These are phyloP conservation scores for Terebella lapidaria DNA, from an alignment of 2,888 invertebrate species.

Conservation along the genomic window DNA sequence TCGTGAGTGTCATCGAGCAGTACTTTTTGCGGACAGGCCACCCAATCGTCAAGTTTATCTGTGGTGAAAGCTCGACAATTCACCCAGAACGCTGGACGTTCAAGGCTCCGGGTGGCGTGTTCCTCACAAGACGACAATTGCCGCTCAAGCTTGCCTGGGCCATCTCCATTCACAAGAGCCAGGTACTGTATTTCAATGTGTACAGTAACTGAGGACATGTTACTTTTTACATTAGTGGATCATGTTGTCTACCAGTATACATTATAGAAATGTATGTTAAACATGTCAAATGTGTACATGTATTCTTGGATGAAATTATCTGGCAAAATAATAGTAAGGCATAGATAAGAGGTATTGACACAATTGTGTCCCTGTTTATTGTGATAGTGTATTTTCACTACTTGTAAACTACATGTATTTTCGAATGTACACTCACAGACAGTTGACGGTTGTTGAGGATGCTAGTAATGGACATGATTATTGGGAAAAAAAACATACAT, in stretches of 20 bases:
- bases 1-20: too few species aligned
- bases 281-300: too few species aligned
- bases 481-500: too few species aligned
- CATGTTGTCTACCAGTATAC: background rate
- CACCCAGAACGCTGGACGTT: conserved; percentile 78
- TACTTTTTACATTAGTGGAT: background rate
- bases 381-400: too few species aligned
- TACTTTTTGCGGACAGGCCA: conserved; percentile 44
- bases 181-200: conserved; percentile 49
- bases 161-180: conserved; percentile 93
- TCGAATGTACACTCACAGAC: too few species aligned
- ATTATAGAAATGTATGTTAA: background rate
- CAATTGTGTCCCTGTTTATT: too few species aligned
- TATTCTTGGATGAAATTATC: too few species aligned
- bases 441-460: too few species aligned
- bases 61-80: conserved; percentile 67
- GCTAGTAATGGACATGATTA: too few species aligned
- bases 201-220: background rate
- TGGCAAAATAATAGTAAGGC: too few species aligned
- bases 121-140: conserved; percentile 65
- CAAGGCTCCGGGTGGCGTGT: conserved; percentile 62
- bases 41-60: conserved; percentile 57
- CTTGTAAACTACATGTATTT: too few species aligned
- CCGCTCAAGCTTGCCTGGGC: conserved; percentile 94
- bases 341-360: too few species aligned